Evolutionary conservation across 2,888 invertebrate genomes (phyloP).

Genomic region (Phortica magna): DNA sequence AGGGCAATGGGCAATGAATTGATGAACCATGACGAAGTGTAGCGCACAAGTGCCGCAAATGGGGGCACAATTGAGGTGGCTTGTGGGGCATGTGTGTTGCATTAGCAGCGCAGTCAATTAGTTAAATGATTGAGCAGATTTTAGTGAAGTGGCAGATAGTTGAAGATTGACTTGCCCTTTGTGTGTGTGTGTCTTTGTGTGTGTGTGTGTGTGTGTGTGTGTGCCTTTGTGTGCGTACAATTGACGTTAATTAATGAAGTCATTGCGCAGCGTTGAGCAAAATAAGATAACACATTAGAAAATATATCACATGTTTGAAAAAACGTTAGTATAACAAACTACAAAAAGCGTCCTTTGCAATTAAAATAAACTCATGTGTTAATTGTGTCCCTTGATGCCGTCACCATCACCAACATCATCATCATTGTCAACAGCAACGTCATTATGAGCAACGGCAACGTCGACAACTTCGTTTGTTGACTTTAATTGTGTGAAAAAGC

Average conservation of each 20-base stretch:
- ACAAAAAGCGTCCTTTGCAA: constrained; percentile 37
- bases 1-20: constrained; percentile 5
- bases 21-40: constrained; percentile 26
- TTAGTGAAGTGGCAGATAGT: constrained; percentile 52
- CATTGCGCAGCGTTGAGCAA: constrained; percentile 23
- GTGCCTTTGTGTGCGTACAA: constrained; percentile 13
- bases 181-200: no score
- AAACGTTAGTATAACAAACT: constrained; percentile 16
- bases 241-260: constrained; percentile 59
- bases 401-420: not conserved
- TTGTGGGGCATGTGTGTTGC: not conserved
- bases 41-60: constrained; percentile 13
- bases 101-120: constrained; percentile 47
- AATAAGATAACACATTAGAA: not conserved
- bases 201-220: no score
- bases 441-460: not conserved
- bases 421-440: not conserved
- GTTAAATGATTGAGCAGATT: constrained; percentile 57
- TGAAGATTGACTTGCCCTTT: constrained; percentile 24
- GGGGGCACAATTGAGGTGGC: not conserved
- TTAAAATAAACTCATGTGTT: constrained; percentile 42
- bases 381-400: constrained; percentile 57
- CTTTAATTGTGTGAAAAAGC: constrained; percentile 71
- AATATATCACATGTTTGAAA: constrained; percentile 45
- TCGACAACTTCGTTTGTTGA: constrained; percentile 52